Conservation (phyloP, 2,888 invertebrate species). For the Drosophila demipolita region DNA sequence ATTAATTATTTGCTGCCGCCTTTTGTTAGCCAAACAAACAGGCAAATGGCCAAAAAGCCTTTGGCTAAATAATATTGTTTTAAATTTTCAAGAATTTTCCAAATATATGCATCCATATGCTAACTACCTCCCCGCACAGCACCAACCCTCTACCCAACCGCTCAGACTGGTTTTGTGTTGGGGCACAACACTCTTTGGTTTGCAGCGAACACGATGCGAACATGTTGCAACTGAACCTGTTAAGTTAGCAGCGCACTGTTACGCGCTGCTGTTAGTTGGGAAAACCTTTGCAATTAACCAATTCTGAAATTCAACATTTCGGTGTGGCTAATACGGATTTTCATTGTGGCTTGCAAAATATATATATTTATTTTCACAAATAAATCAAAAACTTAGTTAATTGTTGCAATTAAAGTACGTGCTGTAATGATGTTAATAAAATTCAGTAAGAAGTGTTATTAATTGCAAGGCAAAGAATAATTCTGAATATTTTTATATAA, state of each 20-base stretch:
- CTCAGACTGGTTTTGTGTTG: background rate
- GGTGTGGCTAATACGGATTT: background rate
- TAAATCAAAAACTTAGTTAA: background rate
- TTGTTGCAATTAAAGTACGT: background rate
- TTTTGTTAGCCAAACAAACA: conserved; percentile 3
- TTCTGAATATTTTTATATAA: background rate
- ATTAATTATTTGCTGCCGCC: conserved; percentile 37
- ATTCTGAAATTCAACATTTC: background rate
- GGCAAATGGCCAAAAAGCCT: conserved; percentile 29
- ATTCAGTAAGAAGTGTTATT: background rate
- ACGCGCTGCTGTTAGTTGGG: conserved; percentile 1
- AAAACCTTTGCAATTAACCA: background rate
- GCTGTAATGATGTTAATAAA: background rate
- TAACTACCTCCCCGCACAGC: background rate
- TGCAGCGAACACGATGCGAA: conserved; percentile 25
- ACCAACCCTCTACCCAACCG: no score
- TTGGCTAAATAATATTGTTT: conserved; percentile 32
- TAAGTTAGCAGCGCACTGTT: conserved; percentile 41
- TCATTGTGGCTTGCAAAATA: background rate
- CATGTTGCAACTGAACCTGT: conserved; percentile 41
- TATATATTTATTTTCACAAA: background rate
- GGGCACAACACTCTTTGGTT: conserved; percentile 16
- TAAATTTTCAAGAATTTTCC: conserved; percentile 31
- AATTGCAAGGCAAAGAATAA: background rate
- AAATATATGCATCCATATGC: conserved; percentile 6